A percentile compares a stretch with the other conserved stretches of the same genome.
phyloP scores from a whole-genome alignment of 2,888 invertebrate genomes.

The Buathra laborator region DNA sequence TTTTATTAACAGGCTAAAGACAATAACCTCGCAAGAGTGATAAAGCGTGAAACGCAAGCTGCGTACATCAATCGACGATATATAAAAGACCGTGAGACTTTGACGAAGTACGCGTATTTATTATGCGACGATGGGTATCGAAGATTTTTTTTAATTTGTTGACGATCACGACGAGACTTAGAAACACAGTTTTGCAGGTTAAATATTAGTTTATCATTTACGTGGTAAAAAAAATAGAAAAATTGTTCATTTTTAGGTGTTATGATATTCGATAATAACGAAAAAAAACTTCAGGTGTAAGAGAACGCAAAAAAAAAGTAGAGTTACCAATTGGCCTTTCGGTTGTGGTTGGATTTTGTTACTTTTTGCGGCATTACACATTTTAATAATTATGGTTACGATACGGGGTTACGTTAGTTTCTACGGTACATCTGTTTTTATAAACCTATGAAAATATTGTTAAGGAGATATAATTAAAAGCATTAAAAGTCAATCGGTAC shows the following conservation, averaged over 20 bases:
- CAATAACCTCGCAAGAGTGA: slow-evolving; percentile 81
- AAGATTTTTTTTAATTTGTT: background rate
- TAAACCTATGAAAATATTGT: too few relatives aligned
- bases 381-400: too few relatives aligned
- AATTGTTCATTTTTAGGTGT: background rate
- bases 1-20: slow-evolving; percentile 75
- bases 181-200: background rate
- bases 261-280: background rate
- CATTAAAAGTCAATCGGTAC: too few relatives aligned
- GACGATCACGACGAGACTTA: slow-evolving; percentile 31
- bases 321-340: background rate
- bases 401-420: too few relatives aligned
- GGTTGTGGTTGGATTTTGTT: background rate
- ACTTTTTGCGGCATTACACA: too few relatives aligned
- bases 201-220: background rate
- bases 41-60: slow-evolving; percentile 80
- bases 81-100: slow-evolving; percentile 70
- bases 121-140: background rate
- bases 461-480: too few relatives aligned
- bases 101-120: slow-evolving; percentile 26
- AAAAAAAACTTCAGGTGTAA: background rate
- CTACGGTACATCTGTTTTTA: too few relatives aligned
- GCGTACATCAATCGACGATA: slow-evolving; percentile 75
- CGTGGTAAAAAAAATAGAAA: background rate
- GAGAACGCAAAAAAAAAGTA: background rate